These are phyloP conservation scores for Chelidonichthys spinosus DNA, from an alignment of 2,797 vertebrate genomes.

Conservation along the genomic window DNA sequence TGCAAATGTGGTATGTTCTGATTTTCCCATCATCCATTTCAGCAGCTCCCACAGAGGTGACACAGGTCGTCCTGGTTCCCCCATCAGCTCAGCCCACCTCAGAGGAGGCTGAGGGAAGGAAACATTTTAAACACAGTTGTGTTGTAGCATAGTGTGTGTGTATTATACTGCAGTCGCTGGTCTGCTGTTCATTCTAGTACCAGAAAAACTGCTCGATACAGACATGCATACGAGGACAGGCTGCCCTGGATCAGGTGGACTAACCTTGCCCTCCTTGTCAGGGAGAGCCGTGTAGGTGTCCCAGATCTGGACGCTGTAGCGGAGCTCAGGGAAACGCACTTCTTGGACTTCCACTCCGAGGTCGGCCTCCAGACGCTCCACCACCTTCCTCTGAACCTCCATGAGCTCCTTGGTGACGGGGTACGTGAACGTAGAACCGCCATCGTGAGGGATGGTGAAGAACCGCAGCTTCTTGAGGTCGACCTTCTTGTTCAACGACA, in stretches of 20 bases:
- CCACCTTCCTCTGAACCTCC: slow-evolving; percentile 87
- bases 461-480: slow-evolving; percentile 87
- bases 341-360: slow-evolving; percentile 87
- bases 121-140: neutral
- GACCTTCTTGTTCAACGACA: slow-evolving; percentile 85
- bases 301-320: slow-evolving; percentile 90
- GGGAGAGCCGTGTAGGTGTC: slow-evolving; percentile 85
- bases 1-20: slow-evolving; percentile 88
- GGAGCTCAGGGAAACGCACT: slow-evolving; percentile 85
- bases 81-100: slow-evolving; percentile 83
- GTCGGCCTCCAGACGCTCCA: slow-evolving; percentile 82
- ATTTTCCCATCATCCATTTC: slow-evolving; percentile 88
- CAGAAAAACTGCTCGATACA: no score
- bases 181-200: no score
- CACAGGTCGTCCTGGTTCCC: slow-evolving; percentile 81
- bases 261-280: slow-evolving; percentile 85
- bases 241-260: slow-evolving; percentile 10
- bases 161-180: no score
- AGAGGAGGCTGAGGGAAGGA: slow-evolving; percentile 79
- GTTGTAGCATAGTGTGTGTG: no score
- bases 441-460: slow-evolving; percentile 88
- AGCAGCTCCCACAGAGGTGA: slow-evolving; percentile 90
- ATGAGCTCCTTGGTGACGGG: slow-evolving; percentile 88
- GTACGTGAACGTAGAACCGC: slow-evolving; percentile 78
- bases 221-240: no score